phyloP scores from a whole-genome alignment of 2,797 vertebrate species.

The Neoniphon sammara region DNA sequence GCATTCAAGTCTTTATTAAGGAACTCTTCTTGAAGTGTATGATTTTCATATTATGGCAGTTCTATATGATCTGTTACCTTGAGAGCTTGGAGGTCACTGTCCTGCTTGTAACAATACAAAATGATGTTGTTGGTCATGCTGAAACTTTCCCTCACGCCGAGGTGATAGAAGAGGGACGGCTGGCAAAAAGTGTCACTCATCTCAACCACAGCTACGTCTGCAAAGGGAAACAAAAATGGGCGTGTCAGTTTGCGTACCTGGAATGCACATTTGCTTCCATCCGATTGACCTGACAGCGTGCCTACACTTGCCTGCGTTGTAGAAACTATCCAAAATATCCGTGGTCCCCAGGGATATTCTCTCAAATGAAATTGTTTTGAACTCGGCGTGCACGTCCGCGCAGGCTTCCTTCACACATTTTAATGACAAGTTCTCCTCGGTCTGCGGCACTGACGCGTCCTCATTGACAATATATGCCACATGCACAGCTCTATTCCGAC shows the following conservation, averaged over 20 bases:
- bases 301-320: slow-evolving; percentile 90
- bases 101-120: slow-evolving; percentile 87
- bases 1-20: too few relatives aligned
- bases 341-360: slow-evolving; percentile 84
- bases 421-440: slow-evolving; percentile 82
- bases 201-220: slow-evolving; percentile 93
- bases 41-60: too few relatives aligned
- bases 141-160: slow-evolving; percentile 93
- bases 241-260: slow-evolving; percentile 21
- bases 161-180: slow-evolving; percentile 92
- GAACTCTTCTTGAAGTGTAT: too few relatives aligned
- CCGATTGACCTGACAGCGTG: slow-evolving; percentile 35
- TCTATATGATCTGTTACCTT: slow-evolving; percentile 80
- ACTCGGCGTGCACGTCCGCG: slow-evolving; percentile 74
- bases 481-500: slow-evolving; percentile 78
- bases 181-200: slow-evolving; percentile 89
- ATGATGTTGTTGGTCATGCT: slow-evolving; percentile 93
- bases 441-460: slow-evolving; percentile 74
- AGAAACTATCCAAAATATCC: slow-evolving; percentile 86
- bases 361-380: slow-evolving; percentile 82
- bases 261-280: not conserved
- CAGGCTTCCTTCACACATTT: slow-evolving; percentile 87
- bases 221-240: not conserved
- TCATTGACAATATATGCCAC: slow-evolving; percentile 84
- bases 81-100: slow-evolving; percentile 85